These are phyloP conservation scores for Valencia hispanica DNA, from an alignment of 2,797 vertebrate species.

Conservation along the genomic window DNA sequence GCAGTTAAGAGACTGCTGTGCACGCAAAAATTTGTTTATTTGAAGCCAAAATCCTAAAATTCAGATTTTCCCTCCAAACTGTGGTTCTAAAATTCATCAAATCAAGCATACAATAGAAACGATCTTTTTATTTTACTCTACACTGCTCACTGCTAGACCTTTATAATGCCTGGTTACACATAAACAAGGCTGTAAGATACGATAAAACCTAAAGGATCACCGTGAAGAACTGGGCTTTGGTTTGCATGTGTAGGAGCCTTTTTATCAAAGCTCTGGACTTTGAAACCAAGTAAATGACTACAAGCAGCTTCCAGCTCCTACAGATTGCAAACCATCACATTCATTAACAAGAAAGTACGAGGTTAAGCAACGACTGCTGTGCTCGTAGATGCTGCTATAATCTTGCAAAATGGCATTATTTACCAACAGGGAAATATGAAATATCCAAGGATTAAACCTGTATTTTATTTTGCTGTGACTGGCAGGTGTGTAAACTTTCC, in stretches of 20 bases:
- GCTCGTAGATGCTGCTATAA: conserved; percentile 15
- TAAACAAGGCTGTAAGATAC: conserved; percentile 46
- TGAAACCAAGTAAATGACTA: conserved; percentile 20
- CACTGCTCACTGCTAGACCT: conserved; percentile 38
- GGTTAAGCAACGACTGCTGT: conserved; percentile 16
- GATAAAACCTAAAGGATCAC: conserved; percentile 52
- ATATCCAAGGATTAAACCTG: conserved; percentile 20
- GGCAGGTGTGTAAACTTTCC: conserved; percentile 34
- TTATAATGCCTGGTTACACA: conserved; percentile 49
- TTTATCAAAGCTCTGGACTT: conserved; percentile 47
- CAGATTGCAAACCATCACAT: conserved; percentile 17
- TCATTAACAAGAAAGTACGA: conserved; percentile 20
- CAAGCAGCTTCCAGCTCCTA: conserved; percentile 38
- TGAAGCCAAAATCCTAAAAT: conserved; percentile 56
- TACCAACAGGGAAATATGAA: conserved; percentile 18
- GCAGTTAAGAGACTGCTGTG: conserved; percentile 37
- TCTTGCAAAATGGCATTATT: conserved; percentile 26
- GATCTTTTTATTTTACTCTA: conserved; percentile 37
- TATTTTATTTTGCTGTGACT: conserved; percentile 20
- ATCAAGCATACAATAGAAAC: conserved; percentile 27
- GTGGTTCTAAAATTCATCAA: conserved; percentile 34
- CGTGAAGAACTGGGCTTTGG: conserved; percentile 36
- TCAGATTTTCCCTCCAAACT: conserved; percentile 47
- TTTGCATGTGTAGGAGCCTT: conserved; percentile 37
- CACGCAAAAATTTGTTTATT: conserved; percentile 25